phyloP scores from a whole-genome alignment of 2,113 vertebrate genomes.

The Sarotherodon lohbergeri region DNA sequence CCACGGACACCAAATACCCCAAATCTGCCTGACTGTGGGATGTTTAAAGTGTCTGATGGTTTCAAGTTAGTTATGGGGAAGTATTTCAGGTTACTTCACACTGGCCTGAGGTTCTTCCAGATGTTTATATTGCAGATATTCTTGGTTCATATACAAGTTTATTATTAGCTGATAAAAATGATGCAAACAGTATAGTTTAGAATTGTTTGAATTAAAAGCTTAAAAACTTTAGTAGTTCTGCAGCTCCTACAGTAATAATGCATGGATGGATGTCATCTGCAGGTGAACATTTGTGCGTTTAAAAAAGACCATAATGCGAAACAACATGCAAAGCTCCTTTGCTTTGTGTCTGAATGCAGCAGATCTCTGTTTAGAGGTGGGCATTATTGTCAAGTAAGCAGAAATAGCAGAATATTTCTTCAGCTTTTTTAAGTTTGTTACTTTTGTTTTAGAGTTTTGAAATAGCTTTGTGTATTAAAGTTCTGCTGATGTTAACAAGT shows the following conservation, averaged over 20 bases:
- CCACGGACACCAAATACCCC: background rate
- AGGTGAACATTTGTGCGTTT: background rate
- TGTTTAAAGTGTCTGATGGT: background rate
- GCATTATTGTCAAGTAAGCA: background rate
- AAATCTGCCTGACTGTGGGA: background rate
- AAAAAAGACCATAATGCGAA: background rate
- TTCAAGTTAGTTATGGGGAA: background rate
- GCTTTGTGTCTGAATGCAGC: background rate
- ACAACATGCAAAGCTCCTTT: background rate
- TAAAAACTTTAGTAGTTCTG: background rate
- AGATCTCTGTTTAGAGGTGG: background rate
- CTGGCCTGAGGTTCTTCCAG: background rate
- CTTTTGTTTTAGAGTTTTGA: background rate
- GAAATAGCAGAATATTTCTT: background rate
- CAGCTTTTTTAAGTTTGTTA: background rate
- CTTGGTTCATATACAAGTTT: background rate
- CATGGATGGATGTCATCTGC: background rate
- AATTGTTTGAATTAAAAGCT: background rate
- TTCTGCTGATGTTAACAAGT: background rate
- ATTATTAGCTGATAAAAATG: background rate
- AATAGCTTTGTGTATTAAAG: background rate
- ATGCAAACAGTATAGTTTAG: background rate
- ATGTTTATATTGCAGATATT: background rate
- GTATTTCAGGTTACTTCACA: background rate
- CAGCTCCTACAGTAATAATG: background rate